These are phyloP conservation scores for Gorsachius goisagi DNA, from an alignment of 2,113 vertebrate species.

Conservation along the genomic window DNA sequence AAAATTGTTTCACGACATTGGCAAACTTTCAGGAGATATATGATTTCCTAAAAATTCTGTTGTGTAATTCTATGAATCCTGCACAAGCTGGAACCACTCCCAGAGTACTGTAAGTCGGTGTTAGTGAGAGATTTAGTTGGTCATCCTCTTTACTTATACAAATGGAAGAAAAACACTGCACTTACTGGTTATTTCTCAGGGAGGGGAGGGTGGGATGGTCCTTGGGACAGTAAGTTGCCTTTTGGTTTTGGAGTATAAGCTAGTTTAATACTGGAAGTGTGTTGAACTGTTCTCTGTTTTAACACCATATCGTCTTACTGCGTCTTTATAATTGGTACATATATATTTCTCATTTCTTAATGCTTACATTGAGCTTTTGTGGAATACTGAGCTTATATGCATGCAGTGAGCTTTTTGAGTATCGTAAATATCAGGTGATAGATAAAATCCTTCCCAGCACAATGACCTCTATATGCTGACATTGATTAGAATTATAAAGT, in stretches of 20 bases:
- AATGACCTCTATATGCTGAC: background rate
- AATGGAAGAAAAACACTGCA: background rate
- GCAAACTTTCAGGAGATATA: background rate
- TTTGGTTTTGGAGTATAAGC: background rate
- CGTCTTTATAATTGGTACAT: background rate
- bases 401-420: rapidly evolving
- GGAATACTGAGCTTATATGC: background rate
- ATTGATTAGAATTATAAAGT: background rate
- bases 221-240: background rate
- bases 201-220: background rate
- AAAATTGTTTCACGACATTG: background rate
- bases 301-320: background rate
- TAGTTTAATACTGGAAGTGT: background rate
- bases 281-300: background rate
- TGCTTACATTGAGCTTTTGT: background rate
- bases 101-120: background rate
- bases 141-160: background rate
- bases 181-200: background rate
- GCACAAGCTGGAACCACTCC: background rate
- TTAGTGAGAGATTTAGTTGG: background rate
- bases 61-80: background rate
- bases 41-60: background rate
- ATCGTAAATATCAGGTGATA: background rate
- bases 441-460: background rate
- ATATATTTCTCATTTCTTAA: background rate